These are phyloP conservation scores for Drosophila antonietae DNA, from an alignment of 2,888 invertebrate genomes.

Conservation along the genomic window DNA sequence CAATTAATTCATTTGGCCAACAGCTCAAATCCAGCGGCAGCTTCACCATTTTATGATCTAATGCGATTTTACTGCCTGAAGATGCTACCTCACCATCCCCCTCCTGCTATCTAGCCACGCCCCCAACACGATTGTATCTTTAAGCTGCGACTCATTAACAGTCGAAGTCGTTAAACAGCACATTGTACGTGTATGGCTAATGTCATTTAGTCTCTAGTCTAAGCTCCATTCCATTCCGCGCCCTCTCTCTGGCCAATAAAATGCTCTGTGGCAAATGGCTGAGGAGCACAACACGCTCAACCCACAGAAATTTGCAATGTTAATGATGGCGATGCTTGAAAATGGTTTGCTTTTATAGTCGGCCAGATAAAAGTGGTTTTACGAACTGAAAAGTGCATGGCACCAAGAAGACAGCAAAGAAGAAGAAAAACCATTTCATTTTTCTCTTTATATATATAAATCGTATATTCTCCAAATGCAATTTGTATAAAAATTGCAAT, in stretches of 20 bases:
- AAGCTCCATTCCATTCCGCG: not conserved
- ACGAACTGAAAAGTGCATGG: conserved; percentile 53
- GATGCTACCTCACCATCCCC: not conserved
- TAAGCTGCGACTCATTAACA: conserved; percentile 74
- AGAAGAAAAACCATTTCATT: not conserved
- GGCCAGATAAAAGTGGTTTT: conserved; percentile 45
- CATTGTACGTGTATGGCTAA: conserved; percentile 59
- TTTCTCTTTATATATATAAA: not conserved
- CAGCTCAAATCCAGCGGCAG: conserved; percentile 37
- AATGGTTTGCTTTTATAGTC: conserved; percentile 48
- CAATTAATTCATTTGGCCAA: conserved; percentile 75
- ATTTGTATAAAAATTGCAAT: not conserved
- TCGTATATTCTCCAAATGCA: not conserved
- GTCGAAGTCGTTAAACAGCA: conserved; percentile 72
- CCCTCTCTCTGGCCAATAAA: conserved; percentile 58
- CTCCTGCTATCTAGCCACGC: not conserved
- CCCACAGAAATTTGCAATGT: conserved; percentile 50
- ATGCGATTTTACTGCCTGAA: conserved; percentile 67
- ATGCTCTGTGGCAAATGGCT: conserved; percentile 30
- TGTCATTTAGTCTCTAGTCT: conserved; percentile 42
- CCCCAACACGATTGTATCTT: conserved; percentile 19
- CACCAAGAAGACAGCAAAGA: not conserved
- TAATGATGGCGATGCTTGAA: conserved; percentile 52
- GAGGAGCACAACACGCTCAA: conserved; percentile 19
- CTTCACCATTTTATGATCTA: conserved; percentile 61